Evolutionary conservation across 2,888 invertebrate species (phyloP).

Genomic region (Brassicogethes aeneus): DNA sequence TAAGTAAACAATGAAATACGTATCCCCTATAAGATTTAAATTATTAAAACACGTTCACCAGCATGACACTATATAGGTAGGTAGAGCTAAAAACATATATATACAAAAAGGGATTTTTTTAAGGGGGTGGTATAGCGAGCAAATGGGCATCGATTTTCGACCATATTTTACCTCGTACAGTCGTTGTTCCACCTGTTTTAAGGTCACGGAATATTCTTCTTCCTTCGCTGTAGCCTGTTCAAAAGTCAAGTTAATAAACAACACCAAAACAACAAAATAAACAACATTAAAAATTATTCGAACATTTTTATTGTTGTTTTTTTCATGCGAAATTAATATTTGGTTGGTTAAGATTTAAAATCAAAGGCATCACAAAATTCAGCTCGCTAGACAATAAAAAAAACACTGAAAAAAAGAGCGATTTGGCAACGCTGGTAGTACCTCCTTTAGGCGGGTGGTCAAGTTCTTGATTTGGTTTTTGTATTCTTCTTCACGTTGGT

Average conservation of each 20-base stretch:
- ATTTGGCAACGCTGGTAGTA: constrained; percentile 48
- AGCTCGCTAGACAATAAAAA: not conserved
- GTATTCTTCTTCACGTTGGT: constrained; percentile 99
- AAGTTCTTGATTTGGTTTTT: constrained; percentile 99
- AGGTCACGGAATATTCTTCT: constrained; percentile 86
- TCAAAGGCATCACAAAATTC: not conserved
- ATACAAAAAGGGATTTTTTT: too few species aligned
- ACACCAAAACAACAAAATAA: not conserved
- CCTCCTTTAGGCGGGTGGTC: constrained; percentile 99
- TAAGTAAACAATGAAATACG: too few species aligned
- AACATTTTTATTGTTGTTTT: not conserved
- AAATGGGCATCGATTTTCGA: not conserved
- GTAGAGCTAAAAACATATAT: too few species aligned
- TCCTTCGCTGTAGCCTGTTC: constrained; percentile 91
- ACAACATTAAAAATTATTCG: not conserved
- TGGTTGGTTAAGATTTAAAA: too few species aligned
- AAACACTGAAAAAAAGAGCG: not conserved
- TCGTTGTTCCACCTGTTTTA: constrained; percentile 80
- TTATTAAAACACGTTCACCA: too few species aligned
- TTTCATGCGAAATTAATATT: not conserved
- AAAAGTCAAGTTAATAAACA: too few species aligned
- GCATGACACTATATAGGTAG: too few species aligned
- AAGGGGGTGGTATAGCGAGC: too few species aligned
- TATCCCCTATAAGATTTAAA: too few species aligned
- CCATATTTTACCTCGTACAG: constrained; percentile 78